Evolutionary conservation across 2,888 invertebrate genomes (phyloP).

Genomic region (Rhagium mordax): DNA sequence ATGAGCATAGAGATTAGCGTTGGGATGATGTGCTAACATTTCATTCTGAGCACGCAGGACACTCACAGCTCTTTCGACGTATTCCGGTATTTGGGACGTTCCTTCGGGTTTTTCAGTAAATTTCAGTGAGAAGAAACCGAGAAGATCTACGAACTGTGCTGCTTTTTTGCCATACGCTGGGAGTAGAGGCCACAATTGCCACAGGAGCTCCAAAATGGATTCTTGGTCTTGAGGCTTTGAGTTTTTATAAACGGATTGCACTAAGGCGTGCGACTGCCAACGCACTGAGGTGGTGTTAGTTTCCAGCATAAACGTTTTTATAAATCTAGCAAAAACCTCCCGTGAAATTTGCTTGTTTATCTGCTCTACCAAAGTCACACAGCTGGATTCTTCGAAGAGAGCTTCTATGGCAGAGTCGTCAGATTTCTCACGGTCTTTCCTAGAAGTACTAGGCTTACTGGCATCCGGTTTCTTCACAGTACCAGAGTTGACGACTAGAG

Average conservation of each 20-base stretch:
- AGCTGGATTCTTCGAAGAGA: constrained; percentile 79
- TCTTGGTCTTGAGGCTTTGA: constrained; percentile 85
- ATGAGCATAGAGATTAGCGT: constrained; percentile 93
- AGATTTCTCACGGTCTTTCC: constrained; percentile 78
- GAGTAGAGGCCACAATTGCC: constrained; percentile 93
- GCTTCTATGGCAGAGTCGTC: constrained; percentile 79
- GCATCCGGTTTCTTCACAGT: constrained; percentile 55
- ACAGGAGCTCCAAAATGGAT: constrained; percentile 84
- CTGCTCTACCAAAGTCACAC: constrained; percentile 79
- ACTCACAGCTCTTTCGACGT: constrained; percentile 89
- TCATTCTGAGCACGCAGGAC: constrained; percentile 92
- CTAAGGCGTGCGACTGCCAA: constrained; percentile 95
- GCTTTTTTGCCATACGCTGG: constrained; percentile 95
- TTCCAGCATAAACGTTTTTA: constrained; percentile 92
- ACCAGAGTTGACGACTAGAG: constrained; percentile 78
- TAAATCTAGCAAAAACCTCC: constrained; percentile 81
- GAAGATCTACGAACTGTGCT: constrained; percentile 95
- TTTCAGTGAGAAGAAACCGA: constrained; percentile 95
- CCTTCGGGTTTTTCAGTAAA: constrained; percentile 82
- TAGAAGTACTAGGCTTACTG: constrained; percentile 54
- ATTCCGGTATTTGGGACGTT: constrained; percentile 73
- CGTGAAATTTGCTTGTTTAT: constrained; percentile 79
- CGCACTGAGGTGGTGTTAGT: constrained; percentile 94
- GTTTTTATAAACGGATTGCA: constrained; percentile 89
- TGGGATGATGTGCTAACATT: constrained; percentile 91